Conservation (phyloP, 2,797 vertebrate species). For the Carduelis carduelis region DNA sequence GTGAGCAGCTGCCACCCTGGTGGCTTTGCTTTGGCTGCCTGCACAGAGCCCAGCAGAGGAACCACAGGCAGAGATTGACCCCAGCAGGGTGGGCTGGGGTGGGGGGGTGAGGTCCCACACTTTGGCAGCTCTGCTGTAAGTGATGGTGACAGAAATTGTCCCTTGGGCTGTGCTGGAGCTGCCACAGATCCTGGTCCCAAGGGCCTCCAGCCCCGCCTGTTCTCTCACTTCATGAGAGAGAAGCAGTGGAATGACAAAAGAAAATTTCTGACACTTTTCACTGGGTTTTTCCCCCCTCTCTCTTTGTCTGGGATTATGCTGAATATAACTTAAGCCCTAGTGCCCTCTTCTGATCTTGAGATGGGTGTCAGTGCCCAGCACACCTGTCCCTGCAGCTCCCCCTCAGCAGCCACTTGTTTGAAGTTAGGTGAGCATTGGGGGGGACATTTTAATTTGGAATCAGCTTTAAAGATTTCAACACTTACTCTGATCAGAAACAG, state of each 20-base stretch:
- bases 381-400: neutral
- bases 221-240: neutral
- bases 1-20: neutral
- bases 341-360: slow-evolving; percentile 52
- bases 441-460: slow-evolving; percentile 37
- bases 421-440: neutral
- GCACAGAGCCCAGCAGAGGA: neutral
- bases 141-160: neutral
- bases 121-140: neutral
- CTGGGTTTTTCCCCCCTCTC: accelerated
- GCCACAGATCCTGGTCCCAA: neutral
- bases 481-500: slow-evolving; percentile 36
- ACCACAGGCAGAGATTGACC: accelerated
- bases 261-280: neutral
- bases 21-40: neutral
- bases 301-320: slow-evolving; percentile 3
- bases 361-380: neutral
- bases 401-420: neutral
- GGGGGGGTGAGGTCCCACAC: accelerated
- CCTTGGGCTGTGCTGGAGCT: neutral
- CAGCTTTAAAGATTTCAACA: slow-evolving; percentile 6
- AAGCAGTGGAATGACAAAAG: neutral
- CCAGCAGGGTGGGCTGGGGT: accelerated
- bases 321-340: slow-evolving; percentile 1
- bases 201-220: neutral